A percentile compares a stretch with the other conserved stretches of the same genome.
phyloP scores from a whole-genome alignment of 2,888 invertebrate species.

The Mythimna vitellina region DNA sequence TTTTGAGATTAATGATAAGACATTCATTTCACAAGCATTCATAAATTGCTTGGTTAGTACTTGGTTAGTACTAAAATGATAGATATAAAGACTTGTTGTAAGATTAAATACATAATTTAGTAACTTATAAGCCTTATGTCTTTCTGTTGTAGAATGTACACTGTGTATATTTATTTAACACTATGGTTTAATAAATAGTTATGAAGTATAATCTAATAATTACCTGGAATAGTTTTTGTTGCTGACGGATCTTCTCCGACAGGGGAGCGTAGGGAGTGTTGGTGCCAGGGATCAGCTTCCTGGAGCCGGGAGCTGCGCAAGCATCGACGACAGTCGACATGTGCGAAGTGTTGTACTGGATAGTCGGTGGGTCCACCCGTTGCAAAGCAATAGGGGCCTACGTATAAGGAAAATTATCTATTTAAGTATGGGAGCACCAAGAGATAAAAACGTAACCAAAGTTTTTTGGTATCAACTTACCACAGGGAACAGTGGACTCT shows the following conservation, averaged over 20 bases:
- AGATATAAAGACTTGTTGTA: not conserved
- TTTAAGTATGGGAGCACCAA: conserved; percentile 9
- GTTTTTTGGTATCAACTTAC: conserved; percentile 73
- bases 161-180: not conserved
- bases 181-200: not conserved
- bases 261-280: conserved; percentile 83
- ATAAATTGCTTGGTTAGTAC: not conserved
- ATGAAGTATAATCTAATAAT: conserved; percentile 19
- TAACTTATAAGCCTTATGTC: too few relatives aligned
- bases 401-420: conserved; percentile 44
- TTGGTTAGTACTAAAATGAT: conserved; percentile 14
- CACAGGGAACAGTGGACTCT: conserved; percentile 86
- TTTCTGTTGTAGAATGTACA: not conserved
- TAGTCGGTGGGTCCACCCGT: conserved; percentile 83
- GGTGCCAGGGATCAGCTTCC: conserved; percentile 83
- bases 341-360: conserved; percentile 83
- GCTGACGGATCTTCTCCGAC: conserved; percentile 77
- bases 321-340: conserved; percentile 84
- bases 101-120: not conserved
- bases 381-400: conserved; percentile 87
- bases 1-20: not conserved
- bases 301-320: conserved; percentile 77
- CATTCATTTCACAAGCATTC: not conserved
- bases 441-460: conserved; percentile 55
- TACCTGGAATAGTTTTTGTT: conserved; percentile 86